Evolutionary conservation across 1,140 invertebrate genomes (phyloP).

Genomic region (Lordiphosa collinella): DNA sequence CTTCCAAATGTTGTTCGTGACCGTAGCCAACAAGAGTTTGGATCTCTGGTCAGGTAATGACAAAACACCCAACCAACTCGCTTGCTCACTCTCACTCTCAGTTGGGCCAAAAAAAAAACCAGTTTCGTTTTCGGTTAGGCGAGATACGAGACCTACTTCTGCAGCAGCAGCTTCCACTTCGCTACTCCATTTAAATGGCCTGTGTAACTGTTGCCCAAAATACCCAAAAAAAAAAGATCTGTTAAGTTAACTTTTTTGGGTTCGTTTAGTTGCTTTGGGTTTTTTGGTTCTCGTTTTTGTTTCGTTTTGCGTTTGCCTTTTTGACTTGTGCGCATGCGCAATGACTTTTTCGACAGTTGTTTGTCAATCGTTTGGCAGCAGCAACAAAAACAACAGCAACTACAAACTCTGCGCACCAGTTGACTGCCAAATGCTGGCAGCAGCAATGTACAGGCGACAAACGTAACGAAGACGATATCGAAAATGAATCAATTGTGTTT

Average conservation of each 20-base stretch:
- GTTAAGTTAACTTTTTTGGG: constrained; percentile 33
- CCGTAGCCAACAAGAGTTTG: constrained; percentile 47
- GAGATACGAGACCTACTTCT: constrained; percentile 57
- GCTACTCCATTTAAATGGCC: constrained; percentile 70
- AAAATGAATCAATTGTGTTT: not conserved
- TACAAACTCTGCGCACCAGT: constrained; percentile 14
- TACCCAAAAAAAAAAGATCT: constrained; percentile 18
- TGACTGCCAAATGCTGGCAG: constrained; percentile 22
- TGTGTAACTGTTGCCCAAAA: constrained; percentile 61
- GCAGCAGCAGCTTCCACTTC: constrained; percentile 54
- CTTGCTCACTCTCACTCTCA: constrained; percentile 61
- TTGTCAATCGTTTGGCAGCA: constrained; percentile 57
- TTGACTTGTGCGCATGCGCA: constrained; percentile 71
- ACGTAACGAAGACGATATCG: constrained; percentile 10
- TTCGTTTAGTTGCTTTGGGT: constrained; percentile 6
- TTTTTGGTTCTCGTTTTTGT: constrained; percentile 32
- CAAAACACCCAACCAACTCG: constrained; percentile 39
- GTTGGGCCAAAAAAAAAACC: constrained; percentile 43
- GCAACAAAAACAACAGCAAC: constrained; percentile 13
- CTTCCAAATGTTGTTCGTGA: constrained; percentile 50
- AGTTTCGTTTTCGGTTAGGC: constrained; percentile 40
- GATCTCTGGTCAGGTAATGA: constrained; percentile 61
- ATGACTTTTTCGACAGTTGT: constrained; percentile 74
- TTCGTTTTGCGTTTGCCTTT: constrained; percentile 62
- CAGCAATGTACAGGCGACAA: constrained; percentile 26